A percentile compares a stretch with the other conserved stretches of the same genome.
These are phyloP conservation scores for Lochmaea capreae DNA, from an alignment of 2,888 invertebrate genomes.

Conservation along the genomic window DNA sequence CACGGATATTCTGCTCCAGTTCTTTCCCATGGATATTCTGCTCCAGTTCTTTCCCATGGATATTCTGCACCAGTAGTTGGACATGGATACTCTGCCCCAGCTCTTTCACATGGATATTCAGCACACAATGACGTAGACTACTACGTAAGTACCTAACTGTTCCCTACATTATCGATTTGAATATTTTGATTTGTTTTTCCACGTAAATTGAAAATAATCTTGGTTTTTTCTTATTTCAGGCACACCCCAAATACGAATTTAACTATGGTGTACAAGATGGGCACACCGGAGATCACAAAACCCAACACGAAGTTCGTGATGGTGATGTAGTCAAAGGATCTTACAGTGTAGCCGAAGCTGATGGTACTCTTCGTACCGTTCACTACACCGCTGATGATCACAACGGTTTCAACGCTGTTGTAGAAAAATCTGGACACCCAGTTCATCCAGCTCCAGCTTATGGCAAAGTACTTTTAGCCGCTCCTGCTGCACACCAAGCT, in stretches of 20 bases:
- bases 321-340: conserved; percentile 68
- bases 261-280: conserved; percentile 71
- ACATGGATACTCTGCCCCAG: conserved; percentile 46
- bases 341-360: conserved; percentile 68
- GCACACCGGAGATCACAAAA: conserved; percentile 68
- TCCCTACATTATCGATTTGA: not conserved
- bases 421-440: conserved; percentile 67
- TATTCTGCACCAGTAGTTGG: conserved; percentile 33
- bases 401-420: conserved; percentile 66
- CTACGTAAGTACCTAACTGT: conserved; percentile 43
- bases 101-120: conserved; percentile 23
- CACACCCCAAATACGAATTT: conserved; percentile 68
- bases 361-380: conserved; percentile 69
- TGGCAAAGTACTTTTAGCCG: conserved; percentile 37
- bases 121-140: conserved; percentile 49
- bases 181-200: not conserved
- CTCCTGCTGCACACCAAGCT: conserved; percentile 33
- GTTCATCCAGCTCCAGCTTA: conserved; percentile 63
- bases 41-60: conserved; percentile 29
- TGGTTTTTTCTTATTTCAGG: conserved; percentile 55
- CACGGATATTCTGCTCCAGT: conserved; percentile 30
- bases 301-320: conserved; percentile 68
- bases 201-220: too few relatives aligned
- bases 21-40: conserved; percentile 28
- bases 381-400: conserved; percentile 71